Evolutionary conservation across 2,797 vertebrate species (phyloP).

Genomic region (Crenichthys baileyi): DNA sequence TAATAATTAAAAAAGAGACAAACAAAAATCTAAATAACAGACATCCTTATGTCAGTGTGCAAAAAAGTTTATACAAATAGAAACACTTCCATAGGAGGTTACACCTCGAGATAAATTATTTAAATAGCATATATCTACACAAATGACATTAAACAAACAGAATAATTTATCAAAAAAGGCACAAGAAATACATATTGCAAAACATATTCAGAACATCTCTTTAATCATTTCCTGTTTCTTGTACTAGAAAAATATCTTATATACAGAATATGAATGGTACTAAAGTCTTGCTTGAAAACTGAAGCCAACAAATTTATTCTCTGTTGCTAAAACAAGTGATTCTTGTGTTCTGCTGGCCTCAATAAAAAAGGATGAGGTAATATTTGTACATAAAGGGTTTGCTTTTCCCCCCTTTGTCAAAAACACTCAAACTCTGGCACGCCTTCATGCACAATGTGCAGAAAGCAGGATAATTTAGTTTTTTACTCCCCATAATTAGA

Average conservation of each 20-base stretch:
- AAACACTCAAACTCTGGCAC: conserved; percentile 76
- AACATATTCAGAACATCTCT: conserved; percentile 79
- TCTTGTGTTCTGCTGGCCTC: conserved; percentile 82
- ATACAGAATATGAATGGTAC: conserved; percentile 90
- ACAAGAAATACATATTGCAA: conserved; percentile 85
- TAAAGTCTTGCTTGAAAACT: conserved; percentile 86
- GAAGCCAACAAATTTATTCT: conserved; percentile 85
- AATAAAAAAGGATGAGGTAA: conserved; percentile 98
- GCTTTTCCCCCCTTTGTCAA: conserved; percentile 72
- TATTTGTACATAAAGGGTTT: conserved; percentile 94
- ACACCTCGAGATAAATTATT: conserved; percentile 99
- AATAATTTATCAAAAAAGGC: conserved; percentile 95
- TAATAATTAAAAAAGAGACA: conserved; percentile 83
- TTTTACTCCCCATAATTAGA: conserved; percentile 30
- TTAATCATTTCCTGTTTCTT: conserved; percentile 84
- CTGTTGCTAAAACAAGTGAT: conserved; percentile 83
- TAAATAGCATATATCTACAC: conserved; percentile 99
- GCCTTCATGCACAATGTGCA: conserved; percentile 73
- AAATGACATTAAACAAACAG: conserved; percentile 86
- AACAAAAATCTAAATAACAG: conserved; percentile 76
- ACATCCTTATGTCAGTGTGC: conserved; percentile 96
- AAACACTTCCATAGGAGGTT: conserved; percentile 93
- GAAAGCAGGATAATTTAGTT: conserved; percentile 49
- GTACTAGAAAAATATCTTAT: conserved; percentile 91
- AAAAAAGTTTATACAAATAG: conserved; percentile 99